Evolutionary conservation across 2,888 invertebrate genomes (phyloP).

Genomic region (Deilephila elpenor): DNA sequence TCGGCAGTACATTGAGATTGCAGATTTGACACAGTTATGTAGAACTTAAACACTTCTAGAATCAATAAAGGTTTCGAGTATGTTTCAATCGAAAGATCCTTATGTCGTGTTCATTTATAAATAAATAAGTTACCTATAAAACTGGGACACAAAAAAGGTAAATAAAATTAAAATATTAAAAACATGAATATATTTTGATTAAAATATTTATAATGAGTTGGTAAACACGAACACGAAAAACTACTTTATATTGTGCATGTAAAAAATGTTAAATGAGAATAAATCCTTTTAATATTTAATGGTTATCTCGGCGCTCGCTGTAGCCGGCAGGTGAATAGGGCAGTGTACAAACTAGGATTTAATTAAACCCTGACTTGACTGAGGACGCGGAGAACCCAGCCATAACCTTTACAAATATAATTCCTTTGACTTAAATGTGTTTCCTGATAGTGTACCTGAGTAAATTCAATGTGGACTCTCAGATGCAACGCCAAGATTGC

Average conservation of each 20-base stretch:
- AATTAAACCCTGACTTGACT: constrained; percentile 6
- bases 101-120: too few relatives aligned
- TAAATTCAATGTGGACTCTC: background rate
- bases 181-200: background rate
- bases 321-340: background rate
- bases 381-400: background rate
- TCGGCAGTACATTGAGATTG: too few relatives aligned
- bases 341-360: constrained; percentile 5
- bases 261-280: background rate
- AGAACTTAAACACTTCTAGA: too few relatives aligned
- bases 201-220: background rate
- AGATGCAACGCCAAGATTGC: background rate
- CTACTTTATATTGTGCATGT: background rate
- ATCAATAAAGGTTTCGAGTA: too few relatives aligned
- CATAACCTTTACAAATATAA: background rate
- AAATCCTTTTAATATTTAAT: background rate
- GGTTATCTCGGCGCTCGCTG: constrained; percentile 1
- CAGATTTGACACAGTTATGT: too few relatives aligned
- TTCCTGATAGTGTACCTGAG: background rate
- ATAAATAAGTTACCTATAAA: too few relatives aligned
- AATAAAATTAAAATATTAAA: too few relatives aligned
- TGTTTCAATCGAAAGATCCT: too few relatives aligned
- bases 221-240: background rate
- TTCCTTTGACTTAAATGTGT: background rate
- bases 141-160: too few relatives aligned